Evolutionary conservation across 2,888 invertebrate species (phyloP).

Genomic region (Megalurothrips usitatus): DNA sequence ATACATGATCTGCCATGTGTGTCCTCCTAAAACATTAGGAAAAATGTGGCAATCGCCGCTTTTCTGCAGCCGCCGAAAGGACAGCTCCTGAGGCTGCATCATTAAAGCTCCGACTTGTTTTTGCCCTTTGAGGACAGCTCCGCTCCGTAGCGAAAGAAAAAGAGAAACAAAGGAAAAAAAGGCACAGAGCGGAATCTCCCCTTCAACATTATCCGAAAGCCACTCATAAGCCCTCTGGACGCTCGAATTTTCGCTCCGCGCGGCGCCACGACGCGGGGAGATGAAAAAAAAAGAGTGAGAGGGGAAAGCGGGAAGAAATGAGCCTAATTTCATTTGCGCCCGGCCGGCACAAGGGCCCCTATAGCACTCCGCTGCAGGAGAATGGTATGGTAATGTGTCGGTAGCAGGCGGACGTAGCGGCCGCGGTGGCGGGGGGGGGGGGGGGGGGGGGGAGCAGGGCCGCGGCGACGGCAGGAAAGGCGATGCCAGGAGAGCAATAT

Average conservation of each 20-base stretch:
- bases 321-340: background rate
- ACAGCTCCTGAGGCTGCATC: too few relatives aligned
- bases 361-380: background rate
- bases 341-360: background rate
- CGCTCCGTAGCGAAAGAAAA: background rate
- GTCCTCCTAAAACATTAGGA: too few relatives aligned
- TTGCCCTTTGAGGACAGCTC: background rate
- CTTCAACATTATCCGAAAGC: background rate
- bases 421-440: too few relatives aligned
- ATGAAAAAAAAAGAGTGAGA: background rate
- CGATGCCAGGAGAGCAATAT: background rate
- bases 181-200: background rate
- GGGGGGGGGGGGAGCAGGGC: too few relatives aligned
- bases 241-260: background rate
- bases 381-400: slow-evolving; percentile 24
- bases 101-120: too few relatives aligned
- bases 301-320: background rate
- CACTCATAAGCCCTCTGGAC: background rate
- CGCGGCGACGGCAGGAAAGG: background rate
- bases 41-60: too few relatives aligned
- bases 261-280: too few relatives aligned
- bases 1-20: too few relatives aligned
- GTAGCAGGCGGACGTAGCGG: background rate
- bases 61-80: too few relatives aligned
- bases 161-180: background rate